Conservation (phyloP, 2,888 invertebrate species). For the Eledone cirrhosa region DNA sequence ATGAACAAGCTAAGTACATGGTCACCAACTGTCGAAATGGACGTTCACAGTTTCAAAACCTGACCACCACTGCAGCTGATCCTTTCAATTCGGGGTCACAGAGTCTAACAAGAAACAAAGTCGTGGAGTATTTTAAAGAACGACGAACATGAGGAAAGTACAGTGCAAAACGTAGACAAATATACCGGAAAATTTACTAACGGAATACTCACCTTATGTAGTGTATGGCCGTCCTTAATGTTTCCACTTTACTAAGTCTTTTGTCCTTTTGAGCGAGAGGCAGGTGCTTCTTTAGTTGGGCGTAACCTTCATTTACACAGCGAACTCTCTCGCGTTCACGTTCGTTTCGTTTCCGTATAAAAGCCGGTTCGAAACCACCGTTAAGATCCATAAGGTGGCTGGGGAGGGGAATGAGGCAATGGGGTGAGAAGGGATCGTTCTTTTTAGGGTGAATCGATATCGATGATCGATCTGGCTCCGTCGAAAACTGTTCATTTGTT, state of each 20-base stretch:
- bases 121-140: no score
- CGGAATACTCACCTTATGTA: constrained; percentile 60
- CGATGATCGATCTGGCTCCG: no score
- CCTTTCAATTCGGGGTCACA: no score
- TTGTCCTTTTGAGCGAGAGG: constrained; percentile 63
- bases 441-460: constrained; percentile 24
- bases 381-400: constrained; percentile 44
- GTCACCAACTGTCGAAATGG: no score
- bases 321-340: constrained; percentile 64
- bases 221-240: constrained; percentile 60
- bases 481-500: no score
- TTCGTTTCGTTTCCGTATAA: constrained; percentile 63
- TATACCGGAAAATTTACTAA: no score
- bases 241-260: constrained; percentile 65
- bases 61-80: no score
- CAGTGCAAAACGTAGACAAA: no score
- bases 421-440: constrained; percentile 57
- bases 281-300: constrained; percentile 57
- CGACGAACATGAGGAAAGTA: no score
- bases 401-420: constrained; percentile 61
- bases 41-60: no score
- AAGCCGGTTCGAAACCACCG: constrained; percentile 52
- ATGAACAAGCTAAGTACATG: no score
- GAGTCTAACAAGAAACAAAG: no score
- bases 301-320: constrained; percentile 65